These are phyloP conservation scores for Zaprionus taronus DNA, from an alignment of 1,140 invertebrate species.

Conservation along the genomic window DNA sequence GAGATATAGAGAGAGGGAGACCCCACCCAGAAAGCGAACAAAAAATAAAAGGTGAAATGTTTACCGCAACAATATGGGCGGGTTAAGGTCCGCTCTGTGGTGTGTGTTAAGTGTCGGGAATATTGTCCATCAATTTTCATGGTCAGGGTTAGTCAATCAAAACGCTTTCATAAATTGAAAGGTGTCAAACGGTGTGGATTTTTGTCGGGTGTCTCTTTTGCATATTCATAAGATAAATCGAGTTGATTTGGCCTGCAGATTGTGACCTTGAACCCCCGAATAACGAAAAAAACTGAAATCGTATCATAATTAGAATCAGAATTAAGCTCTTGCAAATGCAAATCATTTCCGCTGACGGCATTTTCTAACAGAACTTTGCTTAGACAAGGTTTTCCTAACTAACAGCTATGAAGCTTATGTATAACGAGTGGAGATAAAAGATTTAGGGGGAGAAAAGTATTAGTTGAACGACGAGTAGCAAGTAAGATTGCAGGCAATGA, in stretches of 20 bases:
- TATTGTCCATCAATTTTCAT: constrained; percentile 42
- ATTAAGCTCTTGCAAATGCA: constrained; percentile 47
- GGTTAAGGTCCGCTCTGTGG: not conserved
- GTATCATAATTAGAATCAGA: constrained; percentile 49
- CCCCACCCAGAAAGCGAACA: constrained; percentile 17
- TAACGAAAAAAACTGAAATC: not conserved
- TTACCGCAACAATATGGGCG: constrained; percentile 39
- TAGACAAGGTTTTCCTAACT: not conserved
- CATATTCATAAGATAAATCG: constrained; percentile 39
- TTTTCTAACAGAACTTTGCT: constrained; percentile 9
- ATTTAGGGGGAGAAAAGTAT: not conserved
- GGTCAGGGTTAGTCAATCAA: constrained; percentile 52
- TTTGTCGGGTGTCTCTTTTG: constrained; percentile 15
- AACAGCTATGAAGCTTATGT: not conserved
- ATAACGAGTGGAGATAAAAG: not conserved
- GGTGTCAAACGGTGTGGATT: constrained; percentile 37
- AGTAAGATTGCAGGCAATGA: too few relatives aligned
- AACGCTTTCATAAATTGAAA: constrained; percentile 50
- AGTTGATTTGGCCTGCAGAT: too few relatives aligned
- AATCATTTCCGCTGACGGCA: constrained; percentile 52
- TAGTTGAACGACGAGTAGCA: too few relatives aligned
- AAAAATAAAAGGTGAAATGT: constrained; percentile 42
- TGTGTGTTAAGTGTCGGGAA: constrained; percentile 14
- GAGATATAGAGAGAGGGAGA: not conserved
- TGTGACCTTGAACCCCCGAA: constrained; percentile 41